phyloP scores from a whole-genome alignment of 2,888 invertebrate species.

The Lycaena phlaeas region DNA sequence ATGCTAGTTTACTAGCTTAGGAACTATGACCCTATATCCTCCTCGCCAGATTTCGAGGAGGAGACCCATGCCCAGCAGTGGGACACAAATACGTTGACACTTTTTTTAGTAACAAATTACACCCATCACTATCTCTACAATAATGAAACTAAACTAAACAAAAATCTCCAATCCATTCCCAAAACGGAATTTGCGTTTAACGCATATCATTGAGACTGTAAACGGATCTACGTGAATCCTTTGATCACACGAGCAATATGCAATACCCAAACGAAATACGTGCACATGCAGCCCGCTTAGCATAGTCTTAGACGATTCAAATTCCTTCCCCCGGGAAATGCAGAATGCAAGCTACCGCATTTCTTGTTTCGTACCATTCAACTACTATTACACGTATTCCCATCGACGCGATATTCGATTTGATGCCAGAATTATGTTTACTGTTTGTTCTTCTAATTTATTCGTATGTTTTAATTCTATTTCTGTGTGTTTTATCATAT shows the following conservation, averaged over 20 bases:
- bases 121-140: no score
- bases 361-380: conserved; percentile 8
- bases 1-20: no score
- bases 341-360: conserved; percentile 2
- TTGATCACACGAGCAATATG: conserved; percentile 14
- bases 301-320: conserved; percentile 9
- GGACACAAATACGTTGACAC: no score
- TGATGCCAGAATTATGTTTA: no score
- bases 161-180: conserved; percentile 3
- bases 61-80: no score
- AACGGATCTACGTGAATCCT: conserved; percentile 15
- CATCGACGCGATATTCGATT: not conserved
- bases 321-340: conserved; percentile 11
- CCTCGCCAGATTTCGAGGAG: no score
- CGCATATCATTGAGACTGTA: conserved; percentile 3
- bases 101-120: no score
- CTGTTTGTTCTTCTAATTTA: no score
- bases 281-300: conserved; percentile 3
- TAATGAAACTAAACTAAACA: no score
- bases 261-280: conserved; percentile 12
- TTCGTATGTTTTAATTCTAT: no score
- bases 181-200: not conserved
- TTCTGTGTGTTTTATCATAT: no score
- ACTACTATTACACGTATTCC: not conserved
- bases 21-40: no score